Percentiles rank a stretch among this genome's conserved stretches.
These are phyloP conservation scores for Eonycteris spelaea DNA, from an alignment of 2,113 vertebrate species.

Conservation along the genomic window DNA sequence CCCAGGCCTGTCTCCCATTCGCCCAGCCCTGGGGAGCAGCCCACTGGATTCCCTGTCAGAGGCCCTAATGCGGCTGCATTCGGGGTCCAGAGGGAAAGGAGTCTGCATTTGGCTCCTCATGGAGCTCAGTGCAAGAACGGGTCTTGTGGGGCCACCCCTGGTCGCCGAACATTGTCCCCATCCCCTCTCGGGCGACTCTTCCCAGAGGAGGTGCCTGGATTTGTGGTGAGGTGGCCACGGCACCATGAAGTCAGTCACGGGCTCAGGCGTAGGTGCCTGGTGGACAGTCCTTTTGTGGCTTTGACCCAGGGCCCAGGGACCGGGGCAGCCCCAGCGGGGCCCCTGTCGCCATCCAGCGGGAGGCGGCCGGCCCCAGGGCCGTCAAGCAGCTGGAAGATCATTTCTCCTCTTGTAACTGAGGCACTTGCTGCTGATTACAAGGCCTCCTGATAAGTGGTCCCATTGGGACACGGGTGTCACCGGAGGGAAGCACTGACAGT, in stretches of 20 bases:
- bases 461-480: conserved; percentile 28
- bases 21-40: neutral
- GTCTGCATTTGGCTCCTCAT: accelerated
- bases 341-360: neutral
- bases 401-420: neutral
- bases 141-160: neutral
- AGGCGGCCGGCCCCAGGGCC: neutral
- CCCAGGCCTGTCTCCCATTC: too few species aligned
- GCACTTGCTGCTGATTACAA: neutral
- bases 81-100: neutral
- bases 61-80: neutral
- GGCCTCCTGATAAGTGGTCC: conserved; percentile 62
- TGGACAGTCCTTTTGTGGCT: neutral
- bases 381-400: neutral
- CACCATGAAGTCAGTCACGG: neutral
- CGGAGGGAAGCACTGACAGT: neutral
- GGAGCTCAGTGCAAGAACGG: accelerated
- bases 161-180: neutral
- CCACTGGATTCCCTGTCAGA: neutral
- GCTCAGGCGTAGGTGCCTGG: neutral
- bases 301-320: neutral
- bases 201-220: neutral
- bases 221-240: neutral
- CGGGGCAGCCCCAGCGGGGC: neutral
- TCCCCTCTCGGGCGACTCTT: neutral